Conservation (phyloP, 2,888 invertebrate genomes). For the Caenorhabditis sp. region DNA sequence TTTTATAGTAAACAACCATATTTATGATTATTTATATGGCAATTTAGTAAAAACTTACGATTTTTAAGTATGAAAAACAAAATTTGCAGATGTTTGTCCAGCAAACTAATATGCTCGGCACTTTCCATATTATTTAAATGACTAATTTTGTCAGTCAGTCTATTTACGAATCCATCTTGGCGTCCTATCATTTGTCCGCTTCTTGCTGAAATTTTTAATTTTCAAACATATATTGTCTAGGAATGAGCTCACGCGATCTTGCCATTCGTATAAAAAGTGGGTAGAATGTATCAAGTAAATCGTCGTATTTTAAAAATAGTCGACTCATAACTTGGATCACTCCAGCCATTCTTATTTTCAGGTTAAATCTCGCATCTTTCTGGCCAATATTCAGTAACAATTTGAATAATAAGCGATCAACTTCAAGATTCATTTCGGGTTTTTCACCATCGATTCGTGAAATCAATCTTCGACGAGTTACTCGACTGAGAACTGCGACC, state of each 20-base stretch:
- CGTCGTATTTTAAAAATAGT: conserved; percentile 19
- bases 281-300: conserved; percentile 16
- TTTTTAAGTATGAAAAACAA: conserved; percentile 62
- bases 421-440: conserved; percentile 8
- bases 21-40: neutral
- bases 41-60: conserved; percentile 44
- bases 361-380: conserved; percentile 50
- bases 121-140: conserved; percentile 14
- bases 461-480: conserved; percentile 22
- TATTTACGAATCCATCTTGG: conserved; percentile 40
- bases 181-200: conserved; percentile 58
- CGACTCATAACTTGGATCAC: conserved; percentile 40
- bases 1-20: conserved; percentile 3
- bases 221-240: too few species aligned
- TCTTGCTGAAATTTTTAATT: conserved; percentile 35
- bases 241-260: conserved; percentile 27
- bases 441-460: conserved; percentile 11
- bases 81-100: conserved; percentile 61
- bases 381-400: conserved; percentile 16
- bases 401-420: conserved; percentile 28
- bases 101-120: conserved; percentile 15
- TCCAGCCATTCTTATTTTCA: conserved; percentile 62
- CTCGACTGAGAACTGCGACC: conserved; percentile 13
- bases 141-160: conserved; percentile 22
- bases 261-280: conserved; percentile 30